phyloP scores from a whole-genome alignment of 2,888 invertebrate genomes.

The Lasioglossum calceatum region DNA sequence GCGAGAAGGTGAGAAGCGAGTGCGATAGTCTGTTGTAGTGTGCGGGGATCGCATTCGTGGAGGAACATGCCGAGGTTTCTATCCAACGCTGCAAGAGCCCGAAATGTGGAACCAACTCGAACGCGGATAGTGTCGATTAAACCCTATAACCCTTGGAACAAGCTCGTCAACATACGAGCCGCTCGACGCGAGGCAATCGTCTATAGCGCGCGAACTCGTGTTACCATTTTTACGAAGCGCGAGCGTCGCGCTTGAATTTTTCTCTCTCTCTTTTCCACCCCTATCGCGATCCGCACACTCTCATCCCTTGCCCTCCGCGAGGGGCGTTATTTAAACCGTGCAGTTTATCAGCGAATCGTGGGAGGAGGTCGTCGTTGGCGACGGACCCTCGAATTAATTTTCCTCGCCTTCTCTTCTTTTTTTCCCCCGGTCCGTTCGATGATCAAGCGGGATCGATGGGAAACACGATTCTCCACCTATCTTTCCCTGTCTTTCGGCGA shows the following conservation, averaged over 20 bases:
- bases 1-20: slow-evolving; percentile 20
- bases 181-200: slow-evolving; percentile 17
- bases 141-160: background rate
- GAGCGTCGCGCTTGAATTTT: slow-evolving; percentile 20
- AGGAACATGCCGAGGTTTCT: background rate
- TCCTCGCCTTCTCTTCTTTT: slow-evolving; percentile 20
- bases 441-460: slow-evolving; percentile 47
- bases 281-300: background rate
- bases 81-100: background rate
- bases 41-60: background rate
- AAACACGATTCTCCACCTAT: slow-evolving; percentile 31
- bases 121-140: background rate
- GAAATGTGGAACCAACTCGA: background rate
- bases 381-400: slow-evolving; percentile 59
- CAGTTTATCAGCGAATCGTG: slow-evolving; percentile 54
- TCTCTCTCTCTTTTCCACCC: background rate
- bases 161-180: background rate
- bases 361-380: slow-evolving; percentile 30
- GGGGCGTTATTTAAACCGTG: slow-evolving; percentile 50
- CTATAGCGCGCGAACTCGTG: background rate
- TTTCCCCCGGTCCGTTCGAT: background rate
- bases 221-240: background rate
- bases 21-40: background rate
- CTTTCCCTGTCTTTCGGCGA: slow-evolving; percentile 20
- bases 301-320: slow-evolving; percentile 2